Evolutionary conservation across 2,888 invertebrate genomes (phyloP).

Genomic region (Dolomedes plantarius): DNA sequence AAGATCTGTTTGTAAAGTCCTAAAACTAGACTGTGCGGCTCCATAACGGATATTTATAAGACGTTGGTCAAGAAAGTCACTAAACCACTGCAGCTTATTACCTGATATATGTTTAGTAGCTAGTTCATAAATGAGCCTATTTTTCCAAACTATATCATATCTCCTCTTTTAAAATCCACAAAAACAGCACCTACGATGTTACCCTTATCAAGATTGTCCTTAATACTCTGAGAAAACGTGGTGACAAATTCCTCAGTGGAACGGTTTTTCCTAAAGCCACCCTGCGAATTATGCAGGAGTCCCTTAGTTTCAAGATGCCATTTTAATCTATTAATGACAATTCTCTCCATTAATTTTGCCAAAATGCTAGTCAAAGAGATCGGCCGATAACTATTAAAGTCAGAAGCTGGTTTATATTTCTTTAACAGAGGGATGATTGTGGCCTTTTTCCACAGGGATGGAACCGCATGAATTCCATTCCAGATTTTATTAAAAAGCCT

Average conservation of each 20-base stretch:
- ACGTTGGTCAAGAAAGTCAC: too few relatives aligned
- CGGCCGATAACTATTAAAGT: not conserved
- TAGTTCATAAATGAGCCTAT: too few relatives aligned
- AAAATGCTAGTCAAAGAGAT: slow-evolving; percentile 27
- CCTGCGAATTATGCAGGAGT: slow-evolving; percentile 8
- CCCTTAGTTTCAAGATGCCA: slow-evolving; percentile 24
- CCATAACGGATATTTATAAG: too few relatives aligned
- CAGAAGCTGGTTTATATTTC: not conserved
- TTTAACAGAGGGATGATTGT: slow-evolving; percentile 22
- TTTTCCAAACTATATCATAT: not conserved
- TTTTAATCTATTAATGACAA: not conserved
- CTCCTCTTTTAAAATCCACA: not conserved
- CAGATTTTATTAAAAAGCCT: slow-evolving; percentile 43
- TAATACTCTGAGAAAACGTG: slow-evolving; percentile 13
- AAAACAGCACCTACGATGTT: not conserved
- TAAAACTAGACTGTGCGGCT: too few relatives aligned
- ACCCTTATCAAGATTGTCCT: slow-evolving; percentile 24
- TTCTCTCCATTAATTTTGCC: slow-evolving; percentile 19
- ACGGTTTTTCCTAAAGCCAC: slow-evolving; percentile 16
- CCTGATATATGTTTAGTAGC: too few relatives aligned
- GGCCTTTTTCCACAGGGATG: slow-evolving; percentile 10
- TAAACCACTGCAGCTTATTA: too few relatives aligned
- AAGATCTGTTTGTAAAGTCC: too few relatives aligned
- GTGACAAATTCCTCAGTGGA: slow-evolving; percentile 1
- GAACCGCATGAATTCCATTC: slow-evolving; percentile 7